These are phyloP conservation scores for Garrulus glandarius DNA, from an alignment of 2,797 vertebrate genomes.

Conservation along the genomic window DNA sequence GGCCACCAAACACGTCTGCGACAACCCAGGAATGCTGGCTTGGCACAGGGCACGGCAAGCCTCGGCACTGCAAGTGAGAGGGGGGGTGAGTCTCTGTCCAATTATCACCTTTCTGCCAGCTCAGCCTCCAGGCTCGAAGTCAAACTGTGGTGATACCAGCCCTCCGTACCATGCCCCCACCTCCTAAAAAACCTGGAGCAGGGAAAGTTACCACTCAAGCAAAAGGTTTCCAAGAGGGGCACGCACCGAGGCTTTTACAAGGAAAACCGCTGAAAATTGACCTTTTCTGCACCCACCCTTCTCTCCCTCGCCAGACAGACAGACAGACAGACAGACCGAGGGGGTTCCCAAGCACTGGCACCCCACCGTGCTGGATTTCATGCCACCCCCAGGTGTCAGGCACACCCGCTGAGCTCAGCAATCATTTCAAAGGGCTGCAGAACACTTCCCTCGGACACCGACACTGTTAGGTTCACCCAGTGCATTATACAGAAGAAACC, in stretches of 20 bases:
- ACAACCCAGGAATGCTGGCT: not conserved
- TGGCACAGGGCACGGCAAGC: not conserved
- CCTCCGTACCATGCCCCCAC: not conserved
- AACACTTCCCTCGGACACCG: rapidly evolving
- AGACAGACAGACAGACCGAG: not conserved
- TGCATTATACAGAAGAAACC: not conserved
- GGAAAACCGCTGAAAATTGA: not conserved
- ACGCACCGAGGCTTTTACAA: rapidly evolving
- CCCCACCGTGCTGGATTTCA: not conserved
- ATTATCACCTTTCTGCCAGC: not conserved
- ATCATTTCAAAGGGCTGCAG: not conserved
- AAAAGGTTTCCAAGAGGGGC: not conserved
- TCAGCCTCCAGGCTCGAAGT: not conserved
- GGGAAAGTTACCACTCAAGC: not conserved
- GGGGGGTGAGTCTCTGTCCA: not conserved
- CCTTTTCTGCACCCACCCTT: not conserved
- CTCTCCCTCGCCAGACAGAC: not conserved
- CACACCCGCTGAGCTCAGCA: not conserved
- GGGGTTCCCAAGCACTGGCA: not conserved
- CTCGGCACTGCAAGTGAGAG: not conserved
- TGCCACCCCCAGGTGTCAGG: not conserved
- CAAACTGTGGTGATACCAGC: not conserved
- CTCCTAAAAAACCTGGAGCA: not conserved
- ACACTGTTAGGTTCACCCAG: not conserved
- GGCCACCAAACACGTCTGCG: not conserved